Percentiles rank a stretch among this genome's conserved stretches.
These are phyloP conservation scores for Gulo gulo DNA, from an alignment of 2,113 vertebrate species.

Conservation along the genomic window DNA sequence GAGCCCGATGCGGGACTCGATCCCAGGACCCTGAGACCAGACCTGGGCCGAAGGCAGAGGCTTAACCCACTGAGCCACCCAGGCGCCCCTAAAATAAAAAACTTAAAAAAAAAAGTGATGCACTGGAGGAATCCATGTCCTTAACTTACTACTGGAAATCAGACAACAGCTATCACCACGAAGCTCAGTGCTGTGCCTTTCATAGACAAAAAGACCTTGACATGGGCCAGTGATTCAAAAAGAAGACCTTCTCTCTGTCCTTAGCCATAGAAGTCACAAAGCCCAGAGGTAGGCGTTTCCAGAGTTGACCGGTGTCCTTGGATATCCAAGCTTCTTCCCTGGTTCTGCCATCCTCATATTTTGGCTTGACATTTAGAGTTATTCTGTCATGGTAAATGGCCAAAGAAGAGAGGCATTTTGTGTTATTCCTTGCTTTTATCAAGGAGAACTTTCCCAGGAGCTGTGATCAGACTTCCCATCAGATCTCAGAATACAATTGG, in stretches of 20 bases:
- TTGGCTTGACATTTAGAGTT: not conserved
- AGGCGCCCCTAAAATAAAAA: too few relatives aligned
- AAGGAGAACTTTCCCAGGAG: not conserved
- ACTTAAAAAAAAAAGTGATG: not conserved
- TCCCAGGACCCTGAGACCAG: too few relatives aligned
- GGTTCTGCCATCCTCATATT: not conserved
- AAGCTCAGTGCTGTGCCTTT: fast-evolving
- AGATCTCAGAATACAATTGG: too few relatives aligned
- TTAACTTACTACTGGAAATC: not conserved
- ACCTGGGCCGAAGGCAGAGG: too few relatives aligned
- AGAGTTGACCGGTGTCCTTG: fast-evolving
- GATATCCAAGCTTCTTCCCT: not conserved
- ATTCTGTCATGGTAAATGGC: not conserved
- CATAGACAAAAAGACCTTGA: fast-evolving
- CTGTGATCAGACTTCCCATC: not conserved
- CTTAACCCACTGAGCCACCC: too few relatives aligned
- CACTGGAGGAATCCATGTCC: not conserved
- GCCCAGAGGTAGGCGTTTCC: not conserved
- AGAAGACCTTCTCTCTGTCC: not conserved
- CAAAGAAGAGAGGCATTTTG: not conserved
- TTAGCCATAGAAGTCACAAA: fast-evolving
- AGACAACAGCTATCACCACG: fast-evolving
- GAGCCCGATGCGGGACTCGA: too few relatives aligned
- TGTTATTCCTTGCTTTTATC: not conserved
- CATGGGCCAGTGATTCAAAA: fast-evolving